Evolutionary conservation across 2,888 invertebrate genomes (phyloP), one percentile per base, ranked within the genome.

Genomic region (Clitarchus hookeri): DNA sequence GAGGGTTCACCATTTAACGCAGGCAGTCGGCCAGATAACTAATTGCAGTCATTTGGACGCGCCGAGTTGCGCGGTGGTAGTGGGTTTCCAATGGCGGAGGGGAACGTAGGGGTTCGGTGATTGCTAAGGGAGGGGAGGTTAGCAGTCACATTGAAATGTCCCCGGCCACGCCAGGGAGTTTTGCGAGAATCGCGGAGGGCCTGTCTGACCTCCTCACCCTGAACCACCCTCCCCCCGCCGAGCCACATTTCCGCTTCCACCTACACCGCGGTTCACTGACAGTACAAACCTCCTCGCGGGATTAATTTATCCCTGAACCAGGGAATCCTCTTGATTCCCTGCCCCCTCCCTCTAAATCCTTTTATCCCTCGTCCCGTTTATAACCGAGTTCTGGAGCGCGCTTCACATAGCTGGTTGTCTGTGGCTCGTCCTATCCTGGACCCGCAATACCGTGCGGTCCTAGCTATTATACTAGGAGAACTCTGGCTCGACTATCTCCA

Each of bases 41-140:
- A 65, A 65, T 65, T 65, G 65, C 65, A 65, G 65, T 65, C 65
- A 65, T 65, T 65, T 65, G 65, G 65, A 65, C 65, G 19, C 65
- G 65, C 65, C 65, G n/a, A n/a, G 65, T 23, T 23, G 19, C 19
- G 65, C 65, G 23, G 8, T n/a, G 65, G 23, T 23, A 65, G 23
- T 8, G n/a, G 65, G 36, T 36, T 36, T 36, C 65, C 19, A n/a
- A 23, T 65, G 65, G 53, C 13, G 19, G 53, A 53, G 53, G 53
- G 53, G 53, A n/a, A n/a, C 8, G 65, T 65, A 19, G 65, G 65
- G 65, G 65, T 36, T 36, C 2, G 36, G 36, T 36, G 1, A 36
- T 1, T 36, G 36, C 2, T 3, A 36, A 36, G 65, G n/a, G n/a
- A 23, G n/a, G 23, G 65, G 65, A 65, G 65, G n/a, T 19, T n/a